Percentiles rank a stretch among this genome's conserved stretches.
These are phyloP conservation scores for Origma solitaria DNA, from an alignment of 2,113 vertebrate species.

Conservation along the genomic window DNA sequence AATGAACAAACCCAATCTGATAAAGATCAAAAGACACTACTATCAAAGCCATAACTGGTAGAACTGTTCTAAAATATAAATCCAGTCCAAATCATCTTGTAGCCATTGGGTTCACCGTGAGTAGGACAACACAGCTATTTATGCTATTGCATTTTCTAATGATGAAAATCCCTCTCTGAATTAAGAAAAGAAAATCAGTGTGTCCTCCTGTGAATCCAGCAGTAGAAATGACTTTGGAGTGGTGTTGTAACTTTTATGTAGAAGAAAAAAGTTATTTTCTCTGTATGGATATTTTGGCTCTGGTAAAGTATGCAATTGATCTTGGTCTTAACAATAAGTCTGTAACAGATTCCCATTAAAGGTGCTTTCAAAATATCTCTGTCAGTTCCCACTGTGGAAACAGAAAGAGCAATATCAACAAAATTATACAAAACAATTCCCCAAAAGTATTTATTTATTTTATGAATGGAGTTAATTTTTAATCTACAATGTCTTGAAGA, in stretches of 20 bases:
- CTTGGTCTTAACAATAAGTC: not conserved
- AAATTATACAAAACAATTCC: not conserved
- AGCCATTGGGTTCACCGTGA: not conserved
- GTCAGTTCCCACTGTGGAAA: not conserved
- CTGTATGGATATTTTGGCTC: not conserved
- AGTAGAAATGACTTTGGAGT: not conserved
- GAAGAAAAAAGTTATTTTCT: not conserved
- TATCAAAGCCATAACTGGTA: not conserved
- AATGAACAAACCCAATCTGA: not conserved
- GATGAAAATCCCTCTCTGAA: not conserved
- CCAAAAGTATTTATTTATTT: not conserved
- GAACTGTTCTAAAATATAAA: not conserved
- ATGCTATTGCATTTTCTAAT: not conserved
- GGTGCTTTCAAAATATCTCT: not conserved
- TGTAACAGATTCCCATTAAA: not conserved
- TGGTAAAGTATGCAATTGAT: not conserved
- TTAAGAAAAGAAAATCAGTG: not conserved
- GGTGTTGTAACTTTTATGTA: not conserved
- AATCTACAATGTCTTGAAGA: not conserved
- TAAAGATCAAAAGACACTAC: not conserved
- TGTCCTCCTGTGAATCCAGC: not conserved
- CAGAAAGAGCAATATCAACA: not conserved
- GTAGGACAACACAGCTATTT: not conserved
- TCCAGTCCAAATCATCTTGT: not conserved
- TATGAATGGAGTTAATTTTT: not conserved